Conservation (phyloP, 2,888 invertebrate genomes). For the Mythimna ferrago region DNA sequence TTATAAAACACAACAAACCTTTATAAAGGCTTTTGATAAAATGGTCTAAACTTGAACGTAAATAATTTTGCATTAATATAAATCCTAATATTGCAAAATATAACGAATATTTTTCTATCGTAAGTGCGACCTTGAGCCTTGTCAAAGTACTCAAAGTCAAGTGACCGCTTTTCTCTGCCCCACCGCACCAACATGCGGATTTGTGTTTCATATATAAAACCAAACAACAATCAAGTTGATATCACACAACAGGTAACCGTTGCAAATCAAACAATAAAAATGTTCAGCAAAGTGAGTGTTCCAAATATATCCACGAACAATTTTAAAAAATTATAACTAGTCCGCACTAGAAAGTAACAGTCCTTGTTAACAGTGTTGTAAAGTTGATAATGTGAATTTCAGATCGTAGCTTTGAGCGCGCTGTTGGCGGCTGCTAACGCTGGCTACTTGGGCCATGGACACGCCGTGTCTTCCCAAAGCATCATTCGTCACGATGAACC, state of each 20-base stretch:
- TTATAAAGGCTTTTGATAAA: not conserved
- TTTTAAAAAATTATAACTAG: too few species aligned
- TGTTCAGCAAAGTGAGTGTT: conserved; percentile 81
- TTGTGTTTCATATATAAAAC: conserved; percentile 62
- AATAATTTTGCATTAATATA: not conserved
- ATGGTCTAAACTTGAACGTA: not conserved
- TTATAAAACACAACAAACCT: not conserved
- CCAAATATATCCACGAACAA: not conserved
- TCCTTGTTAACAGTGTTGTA: not conserved
- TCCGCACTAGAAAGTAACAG: not conserved
- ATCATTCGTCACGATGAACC: conserved; percentile 80
- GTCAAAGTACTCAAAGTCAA: conserved; percentile 45
- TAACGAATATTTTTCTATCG: not conserved
- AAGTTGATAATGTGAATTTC: conserved; percentile 45
- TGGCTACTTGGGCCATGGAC: conserved; percentile 64
- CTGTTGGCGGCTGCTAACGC: conserved; percentile 86
- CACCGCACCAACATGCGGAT: conserved; percentile 46
- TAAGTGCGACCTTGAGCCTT: conserved; percentile 20
- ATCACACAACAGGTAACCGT: conserved; percentile 74
- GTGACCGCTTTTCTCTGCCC: conserved; percentile 61
- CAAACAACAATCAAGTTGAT: conserved; percentile 68
- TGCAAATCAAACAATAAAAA: conserved; percentile 73
- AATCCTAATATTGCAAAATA: not conserved
- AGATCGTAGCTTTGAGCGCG: conserved; percentile 84
- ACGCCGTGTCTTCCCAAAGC: conserved; percentile 81